These are phyloP conservation scores for Zapus hudsonius DNA, from an alignment of 2,113 vertebrate genomes.

Conservation along the genomic window DNA sequence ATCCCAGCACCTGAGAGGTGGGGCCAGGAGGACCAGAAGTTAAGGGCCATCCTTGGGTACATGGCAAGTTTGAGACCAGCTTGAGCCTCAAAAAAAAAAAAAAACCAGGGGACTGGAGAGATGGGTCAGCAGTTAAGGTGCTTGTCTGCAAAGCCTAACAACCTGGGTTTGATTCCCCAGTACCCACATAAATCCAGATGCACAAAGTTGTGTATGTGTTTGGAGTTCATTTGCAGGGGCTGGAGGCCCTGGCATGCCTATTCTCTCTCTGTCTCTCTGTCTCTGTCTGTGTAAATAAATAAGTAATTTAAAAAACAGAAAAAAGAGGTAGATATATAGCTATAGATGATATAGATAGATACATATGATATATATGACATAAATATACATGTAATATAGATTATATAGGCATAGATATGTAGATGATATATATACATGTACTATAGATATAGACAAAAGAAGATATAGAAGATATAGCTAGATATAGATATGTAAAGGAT, in stretches of 20 bases:
- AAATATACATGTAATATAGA: not conserved
- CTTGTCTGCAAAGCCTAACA: too few relatives aligned
- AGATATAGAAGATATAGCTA: not conserved
- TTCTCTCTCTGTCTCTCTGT: too few relatives aligned
- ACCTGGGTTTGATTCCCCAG: too few relatives aligned
- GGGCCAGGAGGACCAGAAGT: not conserved
- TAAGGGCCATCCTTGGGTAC: not conserved
- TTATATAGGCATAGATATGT: not conserved
- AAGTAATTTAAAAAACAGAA: not conserved
- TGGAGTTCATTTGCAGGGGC: too few relatives aligned
- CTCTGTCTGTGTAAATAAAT: too few relatives aligned
- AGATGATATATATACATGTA: too few relatives aligned
- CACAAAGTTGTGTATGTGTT: too few relatives aligned
- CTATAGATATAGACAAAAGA: too few relatives aligned
- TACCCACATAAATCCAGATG: too few relatives aligned
- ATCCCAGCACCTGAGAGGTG: not conserved
- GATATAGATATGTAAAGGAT: not conserved
- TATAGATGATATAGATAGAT: too few relatives aligned
- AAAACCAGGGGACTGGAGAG: not conserved
- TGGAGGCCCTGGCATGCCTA: too few relatives aligned
- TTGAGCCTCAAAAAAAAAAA: not conserved
- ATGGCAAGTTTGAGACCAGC: not conserved
- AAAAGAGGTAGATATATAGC: not conserved
- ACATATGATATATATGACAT: too few relatives aligned
- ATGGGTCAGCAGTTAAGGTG: not conserved